A percentile compares a stretch with the other conserved stretches of the same genome.
phyloP scores from a whole-genome alignment of 92 coral and sea anemone genomes.

The Zoanthus sansibaricus region DNA sequence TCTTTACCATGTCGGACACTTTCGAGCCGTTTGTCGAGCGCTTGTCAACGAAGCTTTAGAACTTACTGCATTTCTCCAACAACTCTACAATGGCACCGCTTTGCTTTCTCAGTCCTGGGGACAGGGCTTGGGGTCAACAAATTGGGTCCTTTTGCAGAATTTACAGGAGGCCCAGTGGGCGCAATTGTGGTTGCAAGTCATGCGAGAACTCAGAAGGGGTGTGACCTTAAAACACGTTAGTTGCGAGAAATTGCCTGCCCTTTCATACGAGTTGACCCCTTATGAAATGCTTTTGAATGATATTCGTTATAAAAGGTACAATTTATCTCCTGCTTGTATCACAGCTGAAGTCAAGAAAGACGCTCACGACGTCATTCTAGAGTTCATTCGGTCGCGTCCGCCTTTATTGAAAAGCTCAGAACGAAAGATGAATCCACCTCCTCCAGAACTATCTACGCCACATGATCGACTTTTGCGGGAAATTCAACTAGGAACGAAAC shows the following conservation, averaged over 20 bases:
- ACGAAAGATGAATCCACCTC: constrained; percentile 75
- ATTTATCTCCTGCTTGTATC: constrained; percentile 63
- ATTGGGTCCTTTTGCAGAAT: constrained; percentile 85
- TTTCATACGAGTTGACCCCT: constrained; percentile 80
- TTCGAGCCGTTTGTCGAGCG: constrained; percentile 88
- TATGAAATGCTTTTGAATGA: constrained; percentile 87
- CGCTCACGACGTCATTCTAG: constrained; percentile 89
- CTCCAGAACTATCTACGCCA: constrained; percentile 64
- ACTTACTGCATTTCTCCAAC: constrained; percentile 79
- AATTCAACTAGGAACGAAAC: constrained; percentile 68
- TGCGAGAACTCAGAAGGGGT: constrained; percentile 84
- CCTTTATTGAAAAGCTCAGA: constrained; percentile 81
- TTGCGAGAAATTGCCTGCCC: constrained; percentile 77
- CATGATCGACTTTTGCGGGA: constrained; percentile 77
- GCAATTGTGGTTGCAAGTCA: constrained; percentile 90
- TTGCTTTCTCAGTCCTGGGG: constrained; percentile 82
- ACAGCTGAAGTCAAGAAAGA: constrained; percentile 72
- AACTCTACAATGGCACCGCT: constrained; percentile 84
- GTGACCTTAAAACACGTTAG: constrained; percentile 82
- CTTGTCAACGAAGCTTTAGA: constrained; percentile 83
- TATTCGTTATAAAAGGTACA: constrained; percentile 82
- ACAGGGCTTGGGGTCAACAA: constrained; percentile 81
- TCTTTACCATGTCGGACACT: constrained; percentile 73
- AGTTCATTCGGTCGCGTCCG: constrained; percentile 90
- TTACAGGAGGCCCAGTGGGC: constrained; percentile 94